Percentiles rank a stretch among this genome's conserved stretches.
Evolutionary conservation across 2,888 invertebrate species (phyloP).

Genomic region (Deilephila elpenor): DNA sequence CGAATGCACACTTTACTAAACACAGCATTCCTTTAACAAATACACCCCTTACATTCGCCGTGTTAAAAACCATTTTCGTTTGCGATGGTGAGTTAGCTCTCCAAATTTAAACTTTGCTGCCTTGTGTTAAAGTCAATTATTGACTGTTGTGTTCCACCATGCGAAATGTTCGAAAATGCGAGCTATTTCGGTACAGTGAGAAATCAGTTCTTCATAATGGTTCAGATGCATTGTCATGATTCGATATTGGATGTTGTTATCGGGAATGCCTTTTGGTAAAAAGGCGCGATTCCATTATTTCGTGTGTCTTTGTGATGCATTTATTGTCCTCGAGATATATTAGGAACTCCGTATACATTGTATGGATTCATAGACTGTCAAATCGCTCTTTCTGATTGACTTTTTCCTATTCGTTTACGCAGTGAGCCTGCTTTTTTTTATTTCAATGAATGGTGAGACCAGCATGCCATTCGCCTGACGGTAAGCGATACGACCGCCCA

Average conservation of each 20-base stretch:
- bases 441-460: too few species aligned
- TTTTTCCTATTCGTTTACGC: background rate
- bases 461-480: too few species aligned
- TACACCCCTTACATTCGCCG: slow-evolving; percentile 26
- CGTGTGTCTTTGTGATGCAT: slow-evolving; percentile 34
- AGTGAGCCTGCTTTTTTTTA: background rate
- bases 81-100: background rate
- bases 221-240: slow-evolving; percentile 42
- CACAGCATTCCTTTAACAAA: slow-evolving; percentile 61
- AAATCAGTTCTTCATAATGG: slow-evolving; percentile 42
- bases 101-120: slow-evolving; percentile 6
- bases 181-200: slow-evolving; percentile 31
- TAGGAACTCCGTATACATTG: background rate
- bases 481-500: too few species aligned
- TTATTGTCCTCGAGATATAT: slow-evolving; percentile 24
- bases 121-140: slow-evolving; percentile 25
- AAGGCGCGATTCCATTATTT: slow-evolving; percentile 48
- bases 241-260: slow-evolving; percentile 50
- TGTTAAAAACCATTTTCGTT: slow-evolving; percentile 28
- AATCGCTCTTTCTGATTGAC: slow-evolving; percentile 11
- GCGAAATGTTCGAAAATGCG: slow-evolving; percentile 22
- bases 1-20: slow-evolving; percentile 79
- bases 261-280: slow-evolving; percentile 68
- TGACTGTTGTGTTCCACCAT: background rate
- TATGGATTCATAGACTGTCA: background rate